Conservation (phyloP, 64 coral and sea anemone genomes). For the Pocillopora verrucosa region DNA sequence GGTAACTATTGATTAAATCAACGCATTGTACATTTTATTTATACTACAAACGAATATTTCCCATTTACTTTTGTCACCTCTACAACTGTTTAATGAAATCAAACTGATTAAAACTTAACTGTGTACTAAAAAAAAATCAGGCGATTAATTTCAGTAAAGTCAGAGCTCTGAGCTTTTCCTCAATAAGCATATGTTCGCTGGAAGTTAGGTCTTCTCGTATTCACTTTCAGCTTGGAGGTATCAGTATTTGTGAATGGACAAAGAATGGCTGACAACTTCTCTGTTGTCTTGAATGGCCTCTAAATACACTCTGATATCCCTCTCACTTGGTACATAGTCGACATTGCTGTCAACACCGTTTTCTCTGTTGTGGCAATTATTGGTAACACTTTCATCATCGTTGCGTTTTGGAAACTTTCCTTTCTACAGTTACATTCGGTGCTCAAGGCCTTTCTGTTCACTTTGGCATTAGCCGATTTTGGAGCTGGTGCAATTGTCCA, state of each 20-base stretch:
- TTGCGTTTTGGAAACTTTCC: neutral
- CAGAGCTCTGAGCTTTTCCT: too few relatives aligned
- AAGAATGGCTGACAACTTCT: conserved; percentile 10
- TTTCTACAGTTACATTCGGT: neutral
- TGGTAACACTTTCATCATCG: conserved; percentile 4
- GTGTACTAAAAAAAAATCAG: too few relatives aligned
- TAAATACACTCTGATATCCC: neutral
- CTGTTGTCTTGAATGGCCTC: neutral
- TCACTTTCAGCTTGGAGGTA: too few relatives aligned
- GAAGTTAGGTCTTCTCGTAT: too few relatives aligned
- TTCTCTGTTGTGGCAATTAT: neutral
- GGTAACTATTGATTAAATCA: too few relatives aligned
- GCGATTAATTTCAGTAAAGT: too few relatives aligned
- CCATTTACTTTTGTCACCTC: too few relatives aligned
- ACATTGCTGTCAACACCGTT: neutral
- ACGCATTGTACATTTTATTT: too few relatives aligned
- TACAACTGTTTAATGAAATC: too few relatives aligned
- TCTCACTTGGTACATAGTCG: neutral
- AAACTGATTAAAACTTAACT: too few relatives aligned
- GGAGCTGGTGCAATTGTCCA: neutral
- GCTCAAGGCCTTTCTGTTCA: conserved; percentile 1
- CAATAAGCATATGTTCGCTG: too few relatives aligned
- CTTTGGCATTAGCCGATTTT: neutral
- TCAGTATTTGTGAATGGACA: neutral
- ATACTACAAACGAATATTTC: too few relatives aligned